Base-by-base conservation (phyloP, 1,140 invertebrate genomes). In the Drosophila fuyamai region DNA sequence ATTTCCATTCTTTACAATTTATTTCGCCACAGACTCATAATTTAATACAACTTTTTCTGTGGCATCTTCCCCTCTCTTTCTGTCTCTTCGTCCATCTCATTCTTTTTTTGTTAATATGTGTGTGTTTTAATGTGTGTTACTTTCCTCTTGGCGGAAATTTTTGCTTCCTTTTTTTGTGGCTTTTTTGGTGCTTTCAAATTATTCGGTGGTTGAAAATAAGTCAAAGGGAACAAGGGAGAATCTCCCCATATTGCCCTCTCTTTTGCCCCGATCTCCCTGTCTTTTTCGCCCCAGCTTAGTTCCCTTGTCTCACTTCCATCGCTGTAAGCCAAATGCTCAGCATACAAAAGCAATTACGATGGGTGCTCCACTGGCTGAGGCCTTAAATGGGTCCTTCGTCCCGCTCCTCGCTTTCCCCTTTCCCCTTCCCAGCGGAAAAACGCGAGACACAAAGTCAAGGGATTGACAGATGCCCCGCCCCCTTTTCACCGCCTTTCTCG, bases 281-380 rank as follows among this genome's bases (percentile, higher is more conserved):
- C 14, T 44, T 10, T n/a, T n/a, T 38, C 16, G 29, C 13, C 1
- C 14, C 38, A 41, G 63, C 48, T 76, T 74, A 58, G 59, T 50
- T 67, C 61, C 61, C 62, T 76, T 76, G 74, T 76, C 54, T 66
- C 70, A 13, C 40, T 48, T 54, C 59, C 41, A 55, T 55, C 47
- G 56, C 55, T 55, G 50, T 68, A 60, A 77, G 72, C 62, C 75
- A 76, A 76, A 40, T 55, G 70, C 70, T 76, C 63, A 50, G 78
- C 78, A 76, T 60, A 81, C 60, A 81, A 81, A 81, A 81, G 78
- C 78, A 81, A 81, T 81, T 81, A 80, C 72, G 61, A 75, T 66
- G 62, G 56, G 54, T 61, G 55, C 55, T 61, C 35, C 56, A 14
- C 51, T 60, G 61, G 35, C 50, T 38, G 43, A 7, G 62, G 50